Conservation (phyloP, 2,113 vertebrate species). For the Neodon shergylaensis region DNA sequence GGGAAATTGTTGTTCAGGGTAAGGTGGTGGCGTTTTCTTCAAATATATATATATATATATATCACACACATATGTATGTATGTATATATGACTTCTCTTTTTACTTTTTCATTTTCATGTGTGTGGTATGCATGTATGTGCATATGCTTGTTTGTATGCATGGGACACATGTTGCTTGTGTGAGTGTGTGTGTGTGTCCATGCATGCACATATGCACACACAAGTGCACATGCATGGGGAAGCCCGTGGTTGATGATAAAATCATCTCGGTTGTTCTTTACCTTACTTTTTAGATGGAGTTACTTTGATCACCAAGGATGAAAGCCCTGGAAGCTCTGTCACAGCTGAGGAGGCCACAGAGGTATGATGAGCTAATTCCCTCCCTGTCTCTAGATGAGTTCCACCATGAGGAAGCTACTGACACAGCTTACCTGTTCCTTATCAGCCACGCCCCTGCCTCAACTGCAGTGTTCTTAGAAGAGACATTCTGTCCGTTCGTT, state of each 20-base stretch:
- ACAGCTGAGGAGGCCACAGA: slow-evolving; percentile 91
- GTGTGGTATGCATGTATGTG: neutral
- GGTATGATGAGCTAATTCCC: slow-evolving; percentile 81
- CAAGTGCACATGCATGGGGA: neutral
- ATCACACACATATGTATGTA: fast-evolving
- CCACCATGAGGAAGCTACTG: neutral
- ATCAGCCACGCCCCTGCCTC: neutral
- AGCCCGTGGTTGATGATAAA: neutral
- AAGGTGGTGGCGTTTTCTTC: slow-evolving; percentile 26
- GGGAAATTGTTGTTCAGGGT: slow-evolving; percentile 95
- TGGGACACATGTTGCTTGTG: neutral
- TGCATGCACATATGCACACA: neutral
- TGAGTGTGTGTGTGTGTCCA: neutral
- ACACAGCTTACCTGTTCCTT: neutral
- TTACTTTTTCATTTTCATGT: neutral
- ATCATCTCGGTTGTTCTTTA: neutral
- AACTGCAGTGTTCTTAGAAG: neutral
- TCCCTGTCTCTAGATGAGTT: slow-evolving; percentile 6
- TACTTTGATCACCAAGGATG: slow-evolving; percentile 93
- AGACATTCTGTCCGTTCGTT: neutral
- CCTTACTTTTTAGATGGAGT: slow-evolving; percentile 88
- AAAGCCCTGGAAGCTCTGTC: slow-evolving; percentile 89
- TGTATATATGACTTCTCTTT: neutral
- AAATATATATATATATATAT: neutral
- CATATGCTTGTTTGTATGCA: neutral